Evolutionary conservation across 2,797 vertebrate genomes (phyloP), one percentile per base, ranked within the genome.

Genomic region (Labeo calbasu): DNA sequence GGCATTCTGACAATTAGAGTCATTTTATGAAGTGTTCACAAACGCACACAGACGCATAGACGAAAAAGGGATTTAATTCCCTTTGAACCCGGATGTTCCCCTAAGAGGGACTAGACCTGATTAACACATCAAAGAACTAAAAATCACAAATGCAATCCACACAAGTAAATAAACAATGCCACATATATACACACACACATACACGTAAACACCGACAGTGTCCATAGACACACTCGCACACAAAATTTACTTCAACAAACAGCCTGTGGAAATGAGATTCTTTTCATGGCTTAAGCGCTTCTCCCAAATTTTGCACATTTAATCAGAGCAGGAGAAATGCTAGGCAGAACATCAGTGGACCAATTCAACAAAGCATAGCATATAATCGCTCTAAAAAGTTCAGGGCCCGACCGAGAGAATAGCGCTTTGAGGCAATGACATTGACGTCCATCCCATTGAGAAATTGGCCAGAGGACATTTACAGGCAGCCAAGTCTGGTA

Each of bases 311-410:
- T 68, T 78, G 73, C 65, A 70, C 75, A 70, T 78, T 78, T 84
- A 70, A 78, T 78, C 82, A 70, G 43, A 78, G 63, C 76, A 19
- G 66, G 53, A 84, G 55, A 36, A 84, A 71, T 63, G 36, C 75
- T 57, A 43, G 65, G 53, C 82, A 84, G 76, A 19, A 48, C 82
- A 78, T 71, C 77, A 79, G 76, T 17, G 57, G 53, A 78, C 65
- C 76, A 14, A 79, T 84, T 78, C 63, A 77, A 61, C 82, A 79
- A 84, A 84, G 82, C 65, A n/a, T 66, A 46, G 40, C 25, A 50
- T 78, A 70, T 84, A 84, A 84, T 84, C 76, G 21, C 75, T 79
- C 82, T 79, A 71, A 84, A 69, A 77, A 79, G 82, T 84, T 79
- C 40, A 66, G 19, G 36, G 82, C 51, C 73, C 21, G 15, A 68